Evolutionary conservation across 2,888 invertebrate species (phyloP).

Genomic region (Ectemnius continuus): DNA sequence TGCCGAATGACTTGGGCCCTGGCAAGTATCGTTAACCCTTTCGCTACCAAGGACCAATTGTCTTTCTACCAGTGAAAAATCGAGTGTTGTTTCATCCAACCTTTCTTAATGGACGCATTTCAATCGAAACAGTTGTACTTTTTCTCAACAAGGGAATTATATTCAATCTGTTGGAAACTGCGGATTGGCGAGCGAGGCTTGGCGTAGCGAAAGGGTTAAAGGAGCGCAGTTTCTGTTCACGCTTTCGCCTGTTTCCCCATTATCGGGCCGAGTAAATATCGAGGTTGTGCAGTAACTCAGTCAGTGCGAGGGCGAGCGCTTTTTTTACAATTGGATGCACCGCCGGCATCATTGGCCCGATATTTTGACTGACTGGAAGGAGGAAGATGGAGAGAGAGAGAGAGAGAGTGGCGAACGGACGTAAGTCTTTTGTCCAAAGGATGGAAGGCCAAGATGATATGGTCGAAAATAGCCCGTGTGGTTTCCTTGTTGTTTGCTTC

Average conservation of each 20-base stretch:
- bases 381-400: too few species aligned
- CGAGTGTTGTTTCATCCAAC: too few species aligned
- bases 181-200: neutral
- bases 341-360: too few species aligned
- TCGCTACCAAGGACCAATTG: too few species aligned
- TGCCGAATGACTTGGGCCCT: neutral
- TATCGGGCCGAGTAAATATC: conserved; percentile 55
- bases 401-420: too few species aligned
- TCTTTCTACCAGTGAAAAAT: too few species aligned
- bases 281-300: conserved; percentile 46
- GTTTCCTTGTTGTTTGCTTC: conserved; percentile 32
- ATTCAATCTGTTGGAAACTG: neutral
- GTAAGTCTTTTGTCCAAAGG: neutral
- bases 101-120: too few species aligned
- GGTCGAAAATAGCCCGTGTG: conserved; percentile 8
- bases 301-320: conserved; percentile 15
- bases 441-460: conserved; percentile 13
- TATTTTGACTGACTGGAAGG: too few species aligned
- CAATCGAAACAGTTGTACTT: too few species aligned
- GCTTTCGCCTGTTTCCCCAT: conserved; percentile 60
- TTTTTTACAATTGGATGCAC: conserved; percentile 17
- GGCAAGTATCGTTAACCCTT: too few species aligned
- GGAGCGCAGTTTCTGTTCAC: conserved; percentile 48
- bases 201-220: conserved; percentile 7
- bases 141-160: too few species aligned